Conservation (phyloP, 1,140 invertebrate species). For the Mycetomoellerius zeteki region DNA sequence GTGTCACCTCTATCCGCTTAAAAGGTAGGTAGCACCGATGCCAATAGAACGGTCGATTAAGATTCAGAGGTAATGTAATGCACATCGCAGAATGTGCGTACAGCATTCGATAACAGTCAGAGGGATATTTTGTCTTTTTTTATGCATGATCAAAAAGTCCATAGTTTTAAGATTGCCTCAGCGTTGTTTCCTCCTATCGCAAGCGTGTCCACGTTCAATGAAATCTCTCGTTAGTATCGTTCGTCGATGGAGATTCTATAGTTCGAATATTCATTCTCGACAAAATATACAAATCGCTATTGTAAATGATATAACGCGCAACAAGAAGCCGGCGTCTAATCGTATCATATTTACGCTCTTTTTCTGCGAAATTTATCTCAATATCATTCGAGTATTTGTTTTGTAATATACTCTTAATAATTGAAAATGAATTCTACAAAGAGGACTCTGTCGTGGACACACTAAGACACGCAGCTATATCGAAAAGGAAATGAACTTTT, state of each 20-base stretch:
- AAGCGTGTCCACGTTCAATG: conserved; percentile 83
- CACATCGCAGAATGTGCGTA: conserved; percentile 68
- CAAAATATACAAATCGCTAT: conserved; percentile 31
- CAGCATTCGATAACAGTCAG: conserved; percentile 78
- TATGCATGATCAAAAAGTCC: conserved; percentile 87
- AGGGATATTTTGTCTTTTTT: conserved; percentile 79
- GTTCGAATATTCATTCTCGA: conserved; percentile 56
- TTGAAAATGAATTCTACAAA: conserved; percentile 43
- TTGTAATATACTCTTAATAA: conserved; percentile 66
- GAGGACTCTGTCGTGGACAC: conserved; percentile 75
- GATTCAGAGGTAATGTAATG: conserved; percentile 51
- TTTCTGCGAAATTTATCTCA: conserved; percentile 67
- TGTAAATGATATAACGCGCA: conserved; percentile 67
- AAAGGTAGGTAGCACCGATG: conserved; percentile 66
- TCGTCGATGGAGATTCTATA: conserved; percentile 76
- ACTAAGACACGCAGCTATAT: conserved; percentile 74
- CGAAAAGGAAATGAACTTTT: conserved; percentile 72
- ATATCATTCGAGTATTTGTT: conserved; percentile 41
- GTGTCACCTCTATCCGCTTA: conserved; percentile 66
- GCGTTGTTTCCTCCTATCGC: conserved; percentile 85
- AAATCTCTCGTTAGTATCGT: conserved; percentile 69
- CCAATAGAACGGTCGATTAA: conserved; percentile 71
- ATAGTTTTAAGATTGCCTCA: conserved; percentile 87
- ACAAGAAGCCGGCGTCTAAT: conserved; percentile 60
- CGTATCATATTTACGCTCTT: conserved; percentile 80